A percentile compares a stretch with the other conserved stretches of the same genome.
Conservation (phyloP, 2,888 invertebrate species). For the Xanthorhoe designata region DNA sequence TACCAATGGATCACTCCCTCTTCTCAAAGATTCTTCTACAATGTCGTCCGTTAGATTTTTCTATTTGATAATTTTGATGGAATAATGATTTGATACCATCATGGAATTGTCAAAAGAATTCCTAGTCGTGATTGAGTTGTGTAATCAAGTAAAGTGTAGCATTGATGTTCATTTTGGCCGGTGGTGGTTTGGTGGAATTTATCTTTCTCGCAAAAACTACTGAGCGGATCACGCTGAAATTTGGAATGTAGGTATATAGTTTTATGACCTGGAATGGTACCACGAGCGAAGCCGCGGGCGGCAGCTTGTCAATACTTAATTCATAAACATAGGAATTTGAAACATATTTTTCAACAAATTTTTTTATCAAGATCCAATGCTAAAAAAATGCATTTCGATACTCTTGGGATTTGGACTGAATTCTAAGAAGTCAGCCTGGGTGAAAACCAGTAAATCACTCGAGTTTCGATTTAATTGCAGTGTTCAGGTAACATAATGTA, state of each 20-base stretch:
- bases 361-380: not conserved
- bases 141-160: constrained; percentile 8
- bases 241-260: too few species aligned
- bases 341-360: too few species aligned
- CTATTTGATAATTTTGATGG: not conserved
- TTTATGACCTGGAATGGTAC: too few species aligned
- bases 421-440: constrained; percentile 27
- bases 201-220: too few species aligned
- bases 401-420: constrained; percentile 3
- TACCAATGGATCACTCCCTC: not conserved
- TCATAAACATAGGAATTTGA: too few species aligned
- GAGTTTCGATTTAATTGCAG: constrained; percentile 32
- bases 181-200: not conserved
- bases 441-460: constrained; percentile 31
- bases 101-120: constrained; percentile 31
- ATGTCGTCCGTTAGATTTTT: constrained; percentile 10
- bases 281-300: too few species aligned
- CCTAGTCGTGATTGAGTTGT: constrained; percentile 30
- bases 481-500: not conserved
- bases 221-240: too few species aligned
- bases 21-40: constrained; percentile 18
- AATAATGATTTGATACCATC: constrained; percentile 32
- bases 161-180: too few species aligned
- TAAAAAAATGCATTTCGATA: not conserved
- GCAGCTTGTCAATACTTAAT: too few species aligned